phyloP scores from a whole-genome alignment of 1,140 invertebrate genomes.

The Eriosoma lanigerum region DNA sequence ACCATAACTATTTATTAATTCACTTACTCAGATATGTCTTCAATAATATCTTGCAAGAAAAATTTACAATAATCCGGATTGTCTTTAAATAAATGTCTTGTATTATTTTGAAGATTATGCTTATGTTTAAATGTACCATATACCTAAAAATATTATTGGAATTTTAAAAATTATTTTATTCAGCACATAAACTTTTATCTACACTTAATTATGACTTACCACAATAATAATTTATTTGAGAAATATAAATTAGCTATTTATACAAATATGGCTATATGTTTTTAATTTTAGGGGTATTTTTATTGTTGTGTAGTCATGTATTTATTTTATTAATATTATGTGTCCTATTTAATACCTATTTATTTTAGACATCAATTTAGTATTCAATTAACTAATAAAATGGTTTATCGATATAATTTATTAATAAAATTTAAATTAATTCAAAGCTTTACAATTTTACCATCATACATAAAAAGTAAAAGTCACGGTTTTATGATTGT shows the following conservation, averaged over 20 bases:
- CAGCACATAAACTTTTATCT: background rate
- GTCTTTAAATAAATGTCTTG: slow-evolving; percentile 49
- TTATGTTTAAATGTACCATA: slow-evolving; percentile 42
- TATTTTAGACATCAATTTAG: too few species aligned
- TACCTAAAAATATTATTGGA: background rate
- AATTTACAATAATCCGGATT: slow-evolving; percentile 50
- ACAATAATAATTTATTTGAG: too few species aligned
- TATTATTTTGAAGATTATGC: slow-evolving; percentile 46
- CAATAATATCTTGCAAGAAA: slow-evolving; percentile 48
- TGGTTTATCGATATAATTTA: too few species aligned
- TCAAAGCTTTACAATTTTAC: too few species aligned
- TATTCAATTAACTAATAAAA: too few species aligned
- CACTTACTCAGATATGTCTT: slow-evolving; percentile 53
- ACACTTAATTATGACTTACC: background rate
- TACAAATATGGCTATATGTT: background rate
- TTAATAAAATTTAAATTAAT: too few species aligned
- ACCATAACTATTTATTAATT: background rate
- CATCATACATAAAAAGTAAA: too few species aligned
- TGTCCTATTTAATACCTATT: too few species aligned
- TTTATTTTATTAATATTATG: too few species aligned
- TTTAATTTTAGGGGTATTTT: background rate
- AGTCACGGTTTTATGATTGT: too few species aligned
- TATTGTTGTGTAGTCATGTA: too few species aligned
- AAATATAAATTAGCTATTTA: background rate
- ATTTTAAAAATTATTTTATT: background rate